A percentile compares a stretch with the other conserved stretches of the same genome.
These are phyloP conservation scores for Ambastaia sidthimunki DNA, from an alignment of 2,797 vertebrate genomes.

Conservation along the genomic window DNA sequence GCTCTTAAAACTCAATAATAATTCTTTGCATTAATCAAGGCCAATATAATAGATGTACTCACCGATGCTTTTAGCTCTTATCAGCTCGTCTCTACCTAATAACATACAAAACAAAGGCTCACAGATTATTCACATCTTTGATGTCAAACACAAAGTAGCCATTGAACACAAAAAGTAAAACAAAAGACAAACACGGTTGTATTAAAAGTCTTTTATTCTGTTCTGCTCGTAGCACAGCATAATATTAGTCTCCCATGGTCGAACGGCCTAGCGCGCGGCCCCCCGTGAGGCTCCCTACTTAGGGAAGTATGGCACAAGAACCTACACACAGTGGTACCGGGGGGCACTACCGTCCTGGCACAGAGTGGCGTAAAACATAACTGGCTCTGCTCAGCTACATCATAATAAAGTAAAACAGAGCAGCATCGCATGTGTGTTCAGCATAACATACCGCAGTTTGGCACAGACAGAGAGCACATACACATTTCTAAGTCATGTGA, in stretches of 20 bases:
- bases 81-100: constrained; percentile 13
- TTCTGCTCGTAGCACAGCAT: constrained; percentile 76
- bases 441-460: constrained; percentile 67
- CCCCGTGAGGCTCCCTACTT: constrained; percentile 48
- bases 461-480: constrained; percentile 55
- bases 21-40: background rate
- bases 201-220: constrained; percentile 80
- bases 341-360: constrained; percentile 61
- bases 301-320: constrained; percentile 56
- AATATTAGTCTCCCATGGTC: constrained; percentile 70
- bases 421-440: constrained; percentile 57
- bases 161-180: constrained; percentile 16
- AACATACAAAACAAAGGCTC: constrained; percentile 23
- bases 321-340: constrained; percentile 54
- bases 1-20: constrained; percentile 7
- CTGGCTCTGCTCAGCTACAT: constrained; percentile 63
- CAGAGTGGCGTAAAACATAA: constrained; percentile 63
- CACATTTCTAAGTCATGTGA: constrained; percentile 58
- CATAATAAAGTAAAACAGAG: constrained; percentile 59
- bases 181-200: constrained; percentile 62
- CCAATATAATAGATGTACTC: constrained; percentile 4
- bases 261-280: constrained; percentile 57
- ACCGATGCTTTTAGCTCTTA: constrained; percentile 12
- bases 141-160: constrained; percentile 7
- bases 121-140: background rate